These are phyloP conservation scores for Anolis carolinensis DNA, from an alignment of 2,113 vertebrate genomes.

Conservation along the genomic window DNA sequence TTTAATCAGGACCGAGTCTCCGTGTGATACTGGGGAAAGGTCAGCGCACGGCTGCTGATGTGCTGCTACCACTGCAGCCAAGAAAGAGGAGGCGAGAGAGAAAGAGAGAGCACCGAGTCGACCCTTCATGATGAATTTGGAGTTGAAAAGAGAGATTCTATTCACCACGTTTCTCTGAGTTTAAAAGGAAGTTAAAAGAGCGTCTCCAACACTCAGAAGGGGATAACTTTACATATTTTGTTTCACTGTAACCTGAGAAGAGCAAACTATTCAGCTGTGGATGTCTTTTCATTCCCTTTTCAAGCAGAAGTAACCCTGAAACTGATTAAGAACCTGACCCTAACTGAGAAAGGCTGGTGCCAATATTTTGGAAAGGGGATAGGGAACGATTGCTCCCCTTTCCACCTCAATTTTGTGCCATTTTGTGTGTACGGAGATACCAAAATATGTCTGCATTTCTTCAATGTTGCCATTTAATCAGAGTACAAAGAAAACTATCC, in stretches of 20 bases:
- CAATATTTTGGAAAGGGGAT: conserved; percentile 66
- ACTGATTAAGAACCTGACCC: conserved; percentile 76
- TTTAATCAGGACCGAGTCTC: conserved; percentile 79
- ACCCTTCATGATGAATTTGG: conserved; percentile 75
- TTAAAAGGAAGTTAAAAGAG: conserved; percentile 81
- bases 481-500: conserved; percentile 59
- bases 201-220: conserved; percentile 70
- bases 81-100: conserved; percentile 65
- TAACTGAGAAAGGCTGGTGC: conserved; percentile 57
- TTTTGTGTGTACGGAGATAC: conserved; percentile 60
- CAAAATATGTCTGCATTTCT: conserved; percentile 45
- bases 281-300: conserved; percentile 76
- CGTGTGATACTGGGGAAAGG: conserved; percentile 72
- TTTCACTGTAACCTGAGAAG: conserved; percentile 74
- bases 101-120: conserved; percentile 63
- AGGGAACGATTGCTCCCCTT: background rate
- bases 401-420: background rate
- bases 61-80: conserved; percentile 73
- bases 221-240: conserved; percentile 80
- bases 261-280: conserved; percentile 71
- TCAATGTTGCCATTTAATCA: conserved; percentile 66
- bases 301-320: conserved; percentile 69
- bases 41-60: conserved; percentile 55
- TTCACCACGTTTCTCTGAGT: conserved; percentile 75
- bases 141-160: conserved; percentile 79